Evolutionary conservation across 2,797 vertebrate genomes (phyloP).

Genomic region (Aeoliscus strigatus): DNA sequence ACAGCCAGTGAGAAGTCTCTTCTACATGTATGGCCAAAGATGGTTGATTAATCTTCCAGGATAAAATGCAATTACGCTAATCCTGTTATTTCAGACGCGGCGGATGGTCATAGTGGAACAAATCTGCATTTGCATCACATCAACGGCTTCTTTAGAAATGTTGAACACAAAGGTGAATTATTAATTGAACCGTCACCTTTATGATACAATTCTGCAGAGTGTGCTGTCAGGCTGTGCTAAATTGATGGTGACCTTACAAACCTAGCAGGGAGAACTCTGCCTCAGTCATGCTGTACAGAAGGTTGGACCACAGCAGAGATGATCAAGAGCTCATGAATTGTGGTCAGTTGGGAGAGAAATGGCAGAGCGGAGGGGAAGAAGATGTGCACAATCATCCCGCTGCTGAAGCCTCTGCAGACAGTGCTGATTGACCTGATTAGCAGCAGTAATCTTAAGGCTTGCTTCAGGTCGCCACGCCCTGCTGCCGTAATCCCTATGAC

Average conservation of each 20-base stretch:
- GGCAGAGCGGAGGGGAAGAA: too few species aligned
- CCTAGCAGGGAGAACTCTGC: conserved; percentile 23
- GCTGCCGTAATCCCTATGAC: conserved; percentile 59
- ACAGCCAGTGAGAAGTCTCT: conserved; percentile 22
- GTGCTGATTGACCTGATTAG: conserved; percentile 70
- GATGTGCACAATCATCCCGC: conserved; percentile 13
- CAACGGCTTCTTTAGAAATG: too few species aligned
- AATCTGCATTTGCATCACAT: too few species aligned
- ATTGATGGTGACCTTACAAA: conserved; percentile 60
- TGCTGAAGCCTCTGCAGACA: conserved; percentile 43
- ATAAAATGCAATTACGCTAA: too few species aligned
- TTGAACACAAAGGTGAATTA: conserved; percentile 40
- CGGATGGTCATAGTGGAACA: conserved; percentile 10
- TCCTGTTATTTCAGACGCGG: background rate
- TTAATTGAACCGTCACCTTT: conserved; percentile 50
- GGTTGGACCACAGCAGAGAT: conserved; percentile 20
- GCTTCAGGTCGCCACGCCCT: conserved; percentile 52
- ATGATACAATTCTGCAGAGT: conserved; percentile 48
- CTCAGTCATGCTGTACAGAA: conserved; percentile 31
- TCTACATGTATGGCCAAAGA: conserved; percentile 26
- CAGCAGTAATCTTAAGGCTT: conserved; percentile 64
- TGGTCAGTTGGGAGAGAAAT: too few species aligned
- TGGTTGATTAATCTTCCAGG: conserved; percentile 2
- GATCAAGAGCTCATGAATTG: conserved; percentile 1
- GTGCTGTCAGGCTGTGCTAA: conserved; percentile 33